Base-by-base conservation (phyloP, 1,140 invertebrate genomes). In the Hormaphis cornu region DNA sequence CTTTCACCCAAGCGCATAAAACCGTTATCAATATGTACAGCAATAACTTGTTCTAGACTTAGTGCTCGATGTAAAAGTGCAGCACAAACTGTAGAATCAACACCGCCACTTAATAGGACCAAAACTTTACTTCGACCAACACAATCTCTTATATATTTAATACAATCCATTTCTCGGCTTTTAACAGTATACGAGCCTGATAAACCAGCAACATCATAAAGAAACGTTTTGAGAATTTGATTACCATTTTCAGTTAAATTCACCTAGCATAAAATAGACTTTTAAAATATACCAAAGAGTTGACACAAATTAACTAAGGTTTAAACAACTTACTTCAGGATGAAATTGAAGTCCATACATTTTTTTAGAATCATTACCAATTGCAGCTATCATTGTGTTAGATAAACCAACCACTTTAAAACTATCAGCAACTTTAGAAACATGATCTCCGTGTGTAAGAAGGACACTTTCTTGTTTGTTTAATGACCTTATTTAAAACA, bases 321-420 rank as follows among this genome's bases (percentile, higher is more conserved):
- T n/a, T 8, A 20, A 56, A 20, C 16, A 1, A 58, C 33, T 24
- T 9, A 85, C 82, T 82, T 93, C 93, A 1, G 94, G 94, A 80
- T 99, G 97, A 81, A 99, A 99, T 81, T 99, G 97, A 52, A 99
- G 88, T 24, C 97, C 97, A 78, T 97, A 99, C 30, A 98, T 84
- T 56, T 89, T 86, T 76, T 88, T 81, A 76, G 92, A 89, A 74
- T 97, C 93, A 80, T 93, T 95, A 59, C 89, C 88, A 76, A 99
- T 94, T 33, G 89, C 95, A 24, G 92, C 89, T 74, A 95, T 84
- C 73, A 93, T 85, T 75, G 87, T 88, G 16, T 87, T 85, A 52
- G 92, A 96, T 75, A 86, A 86, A 44, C 90, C 95, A 71, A 90
- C 87, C 26, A 88, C 82, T 75, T 87, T 86, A 77, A 97, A 93